Percentiles rank a stretch among this genome's conserved stretches.
phyloP scores from a whole-genome alignment of 2,888 invertebrate genomes.

The Neelides folsomi region DNA sequence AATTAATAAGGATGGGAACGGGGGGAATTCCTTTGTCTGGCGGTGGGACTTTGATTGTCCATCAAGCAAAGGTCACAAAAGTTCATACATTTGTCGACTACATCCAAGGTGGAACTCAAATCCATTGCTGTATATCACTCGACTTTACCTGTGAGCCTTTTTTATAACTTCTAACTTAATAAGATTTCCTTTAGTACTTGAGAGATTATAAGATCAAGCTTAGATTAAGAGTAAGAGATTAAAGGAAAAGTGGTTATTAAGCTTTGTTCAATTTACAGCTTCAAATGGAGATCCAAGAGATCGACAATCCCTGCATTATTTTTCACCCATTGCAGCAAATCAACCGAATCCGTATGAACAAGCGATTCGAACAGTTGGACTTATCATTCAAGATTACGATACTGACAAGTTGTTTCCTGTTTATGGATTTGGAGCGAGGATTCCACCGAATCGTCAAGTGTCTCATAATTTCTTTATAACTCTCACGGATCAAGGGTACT shows the following conservation, averaged over 20 bases:
- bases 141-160: constrained; percentile 39
- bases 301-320: constrained; percentile 28
- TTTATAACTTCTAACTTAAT: no score
- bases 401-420: constrained; percentile 43
- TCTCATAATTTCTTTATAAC: constrained; percentile 41
- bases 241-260: no score
- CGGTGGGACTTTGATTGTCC: constrained; percentile 19
- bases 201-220: no score
- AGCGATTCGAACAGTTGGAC: constrained; percentile 38
- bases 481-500: constrained; percentile 39
- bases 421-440: constrained; percentile 40
- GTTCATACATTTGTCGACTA: constrained; percentile 45
- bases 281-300: constrained; percentile 32
- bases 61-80: constrained; percentile 27
- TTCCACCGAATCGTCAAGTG: constrained; percentile 41
- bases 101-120: constrained; percentile 43
- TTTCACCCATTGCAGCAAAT: constrained; percentile 20
- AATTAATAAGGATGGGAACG: constrained; percentile 34
- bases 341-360: constrained; percentile 39
- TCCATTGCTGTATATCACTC: constrained; percentile 40
- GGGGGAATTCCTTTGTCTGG: constrained; percentile 22
- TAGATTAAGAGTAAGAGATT: no score
- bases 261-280: constrained; percentile 10
- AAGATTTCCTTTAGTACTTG: no score
- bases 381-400: constrained; percentile 42